Base-by-base conservation (phyloP, 2,797 vertebrate genomes). In the Melanotaenia nigrans region DNA sequence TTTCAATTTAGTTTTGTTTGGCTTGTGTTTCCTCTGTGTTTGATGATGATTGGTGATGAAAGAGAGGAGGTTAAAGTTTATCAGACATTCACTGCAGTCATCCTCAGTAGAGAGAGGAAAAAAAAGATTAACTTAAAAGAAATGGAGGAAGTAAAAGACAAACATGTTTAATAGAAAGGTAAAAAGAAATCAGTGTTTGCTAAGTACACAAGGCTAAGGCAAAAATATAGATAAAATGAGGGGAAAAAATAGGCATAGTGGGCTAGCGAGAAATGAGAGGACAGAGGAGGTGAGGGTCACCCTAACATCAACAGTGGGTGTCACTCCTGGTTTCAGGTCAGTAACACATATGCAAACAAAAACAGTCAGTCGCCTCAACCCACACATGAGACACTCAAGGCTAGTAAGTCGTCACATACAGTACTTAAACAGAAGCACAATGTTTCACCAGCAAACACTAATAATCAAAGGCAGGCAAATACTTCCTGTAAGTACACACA, bases 301-400 rank as follows among this genome's bases (percentile, higher is more conserved):
- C 66, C 9, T 75, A 79, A 89, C 77, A 79, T 78, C 65, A 67
- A 65, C 62, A 71, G 42, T 22, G 65, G 67, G 78, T 68, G 79
- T 75, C 75, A 72, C 82, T 76, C 70, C 73, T 42, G 70, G 14
- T 81, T 77, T 78, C 74, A 79, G 83, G 84, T 90, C 83, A 87
- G 55, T 60, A 32, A 71, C 75, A 81, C 73, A 71, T 45, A 25
- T 8, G 62, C 73, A 80, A 72, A 85, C 74, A 81, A 53, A 71
- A 66, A 71, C 57, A 64, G 42, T 42, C 22, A 63, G 63, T 45
- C 65, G 60, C 14, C 57, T 69, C 68, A 68, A 54, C 77, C 60
- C 79, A 68, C 47, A 8, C 20, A 36, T 45, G 35, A 24, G 54
- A 20, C 42, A 69, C n/a, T 60, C 54, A 56, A 35, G 25, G 51